These are phyloP conservation scores for Zonotrichia albicollis DNA, from an alignment of 2,797 vertebrate species.

Conservation along the genomic window DNA sequence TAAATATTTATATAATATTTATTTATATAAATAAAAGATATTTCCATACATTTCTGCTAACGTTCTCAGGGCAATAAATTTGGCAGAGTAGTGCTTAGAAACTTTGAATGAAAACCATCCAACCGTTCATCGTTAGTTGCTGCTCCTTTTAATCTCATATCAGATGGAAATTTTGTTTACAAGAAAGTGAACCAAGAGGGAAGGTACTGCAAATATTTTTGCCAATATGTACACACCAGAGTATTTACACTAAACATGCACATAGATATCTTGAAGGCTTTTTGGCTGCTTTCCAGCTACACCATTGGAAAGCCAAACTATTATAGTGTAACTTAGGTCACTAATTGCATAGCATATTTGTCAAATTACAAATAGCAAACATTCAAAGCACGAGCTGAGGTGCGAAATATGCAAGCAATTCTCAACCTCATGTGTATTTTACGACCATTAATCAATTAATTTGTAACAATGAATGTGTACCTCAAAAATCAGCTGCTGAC, in stretches of 20 bases:
- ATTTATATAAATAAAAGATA: neutral
- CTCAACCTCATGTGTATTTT: neutral
- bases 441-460: neutral
- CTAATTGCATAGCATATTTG: neutral
- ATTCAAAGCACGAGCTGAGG: neutral
- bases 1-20: too few relatives aligned
- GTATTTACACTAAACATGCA: neutral
- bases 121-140: neutral
- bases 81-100: neutral
- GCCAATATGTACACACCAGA: neutral
- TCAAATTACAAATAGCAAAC: slow-evolving; percentile 9
- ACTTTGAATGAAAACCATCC: neutral
- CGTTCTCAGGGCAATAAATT: neutral
- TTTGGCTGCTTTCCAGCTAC: neutral
- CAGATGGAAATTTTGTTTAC: slow-evolving; percentile 1
- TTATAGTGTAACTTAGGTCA: neutral
- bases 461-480: neutral
- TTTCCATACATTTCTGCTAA: neutral
- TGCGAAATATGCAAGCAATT: neutral
- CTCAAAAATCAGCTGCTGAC: neutral
- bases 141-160: neutral
- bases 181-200: neutral
- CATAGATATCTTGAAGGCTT: neutral
- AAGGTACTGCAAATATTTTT: slow-evolving; percentile 23
- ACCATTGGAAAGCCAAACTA: slow-evolving; percentile 17